Conservation (phyloP, 2,888 invertebrate genomes). For the Rhopalosiphum nymphaeae region DNA sequence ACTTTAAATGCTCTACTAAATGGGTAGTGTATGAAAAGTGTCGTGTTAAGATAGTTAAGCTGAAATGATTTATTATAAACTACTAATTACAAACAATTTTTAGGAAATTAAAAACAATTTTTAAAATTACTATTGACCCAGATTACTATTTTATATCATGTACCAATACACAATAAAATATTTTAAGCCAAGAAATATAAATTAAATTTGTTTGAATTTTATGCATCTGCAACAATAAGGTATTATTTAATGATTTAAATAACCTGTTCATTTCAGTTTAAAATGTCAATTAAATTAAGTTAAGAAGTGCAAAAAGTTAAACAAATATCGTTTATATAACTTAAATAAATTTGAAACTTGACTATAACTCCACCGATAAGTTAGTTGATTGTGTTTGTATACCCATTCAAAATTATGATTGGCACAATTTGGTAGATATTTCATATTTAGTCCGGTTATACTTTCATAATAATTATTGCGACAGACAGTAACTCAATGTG, state of each 20-base stretch:
- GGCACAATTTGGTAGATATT: background rate
- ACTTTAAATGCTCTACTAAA: background rate
- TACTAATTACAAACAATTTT: background rate
- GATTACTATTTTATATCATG: background rate
- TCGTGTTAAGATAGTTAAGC: background rate
- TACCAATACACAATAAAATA: background rate
- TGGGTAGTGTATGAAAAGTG: background rate
- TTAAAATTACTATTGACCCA: background rate
- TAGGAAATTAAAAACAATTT: background rate
- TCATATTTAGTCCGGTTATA: background rate
- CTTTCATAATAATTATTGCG: constrained; percentile 43
- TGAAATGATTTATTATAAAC: background rate
- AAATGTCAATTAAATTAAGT: background rate
- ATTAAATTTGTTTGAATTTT: background rate
- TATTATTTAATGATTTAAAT: background rate
- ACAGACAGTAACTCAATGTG: constrained; percentile 9
- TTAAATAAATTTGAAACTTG: background rate
- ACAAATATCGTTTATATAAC: background rate
- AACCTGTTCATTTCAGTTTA: background rate
- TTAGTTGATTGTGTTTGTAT: constrained; percentile 7
- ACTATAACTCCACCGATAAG: background rate
- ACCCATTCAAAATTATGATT: background rate
- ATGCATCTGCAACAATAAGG: background rate
- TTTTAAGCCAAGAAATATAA: background rate
- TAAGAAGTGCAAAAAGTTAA: background rate